Evolutionary conservation across 30 jellyfish, hydroid and myxozoan species (phyloP), one percentile per base, ranked within the genome.

Genomic region (Aurelia aurita): DNA sequence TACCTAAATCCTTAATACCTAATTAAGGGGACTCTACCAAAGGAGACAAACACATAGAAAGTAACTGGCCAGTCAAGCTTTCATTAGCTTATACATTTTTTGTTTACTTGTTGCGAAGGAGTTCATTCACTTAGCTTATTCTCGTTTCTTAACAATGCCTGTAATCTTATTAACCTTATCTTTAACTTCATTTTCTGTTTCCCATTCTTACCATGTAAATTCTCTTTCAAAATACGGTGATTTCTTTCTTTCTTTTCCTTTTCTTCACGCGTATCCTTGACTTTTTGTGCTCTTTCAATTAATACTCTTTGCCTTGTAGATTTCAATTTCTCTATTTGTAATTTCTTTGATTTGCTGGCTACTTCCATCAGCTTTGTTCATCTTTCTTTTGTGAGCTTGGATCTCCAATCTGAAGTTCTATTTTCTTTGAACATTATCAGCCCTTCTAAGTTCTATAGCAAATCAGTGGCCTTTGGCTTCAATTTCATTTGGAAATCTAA

Each of bases 401-500:
- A 67, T 14, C 80, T 26, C 82, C 88, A 77, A 28, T 16, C 23
- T 53, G 60, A 16, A 58, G 88, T 77, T n/a, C 57, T 77, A 58
- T 58, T 77, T 14, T 13, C 34, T 54, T 54, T 77, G 11, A 54
- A 77, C 88, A 77, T 77, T 1, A 77, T 54, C 39, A 77, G 16
- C 15, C 88, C 88, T 53, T 54, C 88, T 15, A 29, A n/a, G n/a
- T n/a, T n/a, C n/a, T n/a, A n/a, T n/a, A n/a, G n/a, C 1, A 58
- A 54, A 59, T 77, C 71, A 31, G 82, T 57, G 16, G 88, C 88
- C 45, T 77, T 54, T 58, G 82, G 88, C 28, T 77, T 77, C 8
- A 28, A 39, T 54, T 59, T 32, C 63, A 22, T 77, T 19, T 14
- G 51, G 32, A 54, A 58, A 54, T 77, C 82, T 13, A 77, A 28